Conservation (phyloP, 2,113 vertebrate genomes). For the Gobio gobio region DNA sequence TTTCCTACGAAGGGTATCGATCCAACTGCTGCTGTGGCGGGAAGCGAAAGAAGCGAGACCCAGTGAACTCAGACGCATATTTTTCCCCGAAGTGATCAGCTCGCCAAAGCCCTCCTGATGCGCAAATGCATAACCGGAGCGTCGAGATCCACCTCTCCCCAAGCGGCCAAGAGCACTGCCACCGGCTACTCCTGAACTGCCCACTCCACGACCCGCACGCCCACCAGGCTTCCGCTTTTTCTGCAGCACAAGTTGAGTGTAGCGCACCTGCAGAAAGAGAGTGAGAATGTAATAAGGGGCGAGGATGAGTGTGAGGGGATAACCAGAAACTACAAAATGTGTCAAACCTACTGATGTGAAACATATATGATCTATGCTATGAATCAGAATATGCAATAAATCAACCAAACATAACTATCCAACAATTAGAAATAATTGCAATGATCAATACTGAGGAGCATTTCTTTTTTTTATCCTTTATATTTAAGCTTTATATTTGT, state of each 20-base stretch:
- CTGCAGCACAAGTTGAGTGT: slow-evolving; percentile 86
- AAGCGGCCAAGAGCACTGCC: slow-evolving; percentile 72
- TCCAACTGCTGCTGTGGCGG: slow-evolving; percentile 86
- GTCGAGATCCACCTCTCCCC: slow-evolving; percentile 77
- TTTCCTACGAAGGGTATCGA: slow-evolving; percentile 89
- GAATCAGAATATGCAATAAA: not conserved
- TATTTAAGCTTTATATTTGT: not conserved
- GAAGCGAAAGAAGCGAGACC: slow-evolving; percentile 82
- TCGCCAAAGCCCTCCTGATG: slow-evolving; percentile 96
- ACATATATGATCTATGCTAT: not conserved
- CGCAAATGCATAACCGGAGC: slow-evolving; percentile 92
- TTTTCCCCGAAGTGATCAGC: slow-evolving; percentile 93
- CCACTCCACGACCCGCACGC: slow-evolving; percentile 70
- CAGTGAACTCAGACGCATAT: slow-evolving; percentile 90
- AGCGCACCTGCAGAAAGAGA: slow-evolving; percentile 82
- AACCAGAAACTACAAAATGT: not conserved
- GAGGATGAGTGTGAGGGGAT: not conserved
- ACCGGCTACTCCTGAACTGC: slow-evolving; percentile 68
- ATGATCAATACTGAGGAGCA: no score
- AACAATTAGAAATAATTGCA: not conserved
- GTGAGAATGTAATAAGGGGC: not conserved
- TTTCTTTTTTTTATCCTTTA: not conserved
- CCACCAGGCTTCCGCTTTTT: slow-evolving; percentile 86
- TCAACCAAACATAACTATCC: not conserved
- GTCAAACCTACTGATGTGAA: slow-evolving; percentile 26